Evolutionary conservation across 2,797 vertebrate species (phyloP), one percentile per base, ranked within the genome.

Genomic region (Pygocentrus nattereri): DNA sequence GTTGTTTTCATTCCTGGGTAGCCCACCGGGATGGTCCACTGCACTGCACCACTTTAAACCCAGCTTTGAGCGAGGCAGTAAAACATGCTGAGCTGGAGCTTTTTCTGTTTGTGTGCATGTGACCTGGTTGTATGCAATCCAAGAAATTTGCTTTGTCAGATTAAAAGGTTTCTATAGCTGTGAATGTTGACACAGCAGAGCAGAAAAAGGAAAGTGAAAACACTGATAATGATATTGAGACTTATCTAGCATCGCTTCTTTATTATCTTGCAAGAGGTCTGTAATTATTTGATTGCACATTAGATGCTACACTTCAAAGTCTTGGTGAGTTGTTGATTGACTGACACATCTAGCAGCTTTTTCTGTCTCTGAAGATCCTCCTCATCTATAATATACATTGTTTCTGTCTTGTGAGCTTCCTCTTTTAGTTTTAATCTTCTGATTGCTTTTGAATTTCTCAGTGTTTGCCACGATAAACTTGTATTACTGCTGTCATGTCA

Each of bases 351-450:
- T 27, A 27, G 73, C 25, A 79, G 80, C 82, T 69, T 64, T 84
- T 54, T 87, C 44, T 56, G 82, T 80, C 76, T 77, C 62, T 30
- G 64, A 77, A 56, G 73, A 31, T 38, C 79, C 87, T 85, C 86
- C 87, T 54, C 50, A 74, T 15, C 21, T 58, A 5, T 68, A 19
- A 38, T 13, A 16, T 10, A 41, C 8, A n/a, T 30, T 68, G 19
- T 47, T 19, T 65, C 49, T 18, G n/a, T 27, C 18, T 38, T 25
- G 13, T 2, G 44, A 49, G 21, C 25, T 70, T 70, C 23, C 25
- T 16, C 15, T 71, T 52, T 27, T 31, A 23, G 31, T 52, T 31
- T 71, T 11, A 19, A 52, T 27, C 49, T 15, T 19, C 0, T 2
- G 0, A 54, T 10, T 10, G 2, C 2, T 10, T 44, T 44, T 44